Conservation (phyloP, 53 echinoderm and acorn worm species). For the Glandiceps talaboti region DNA sequence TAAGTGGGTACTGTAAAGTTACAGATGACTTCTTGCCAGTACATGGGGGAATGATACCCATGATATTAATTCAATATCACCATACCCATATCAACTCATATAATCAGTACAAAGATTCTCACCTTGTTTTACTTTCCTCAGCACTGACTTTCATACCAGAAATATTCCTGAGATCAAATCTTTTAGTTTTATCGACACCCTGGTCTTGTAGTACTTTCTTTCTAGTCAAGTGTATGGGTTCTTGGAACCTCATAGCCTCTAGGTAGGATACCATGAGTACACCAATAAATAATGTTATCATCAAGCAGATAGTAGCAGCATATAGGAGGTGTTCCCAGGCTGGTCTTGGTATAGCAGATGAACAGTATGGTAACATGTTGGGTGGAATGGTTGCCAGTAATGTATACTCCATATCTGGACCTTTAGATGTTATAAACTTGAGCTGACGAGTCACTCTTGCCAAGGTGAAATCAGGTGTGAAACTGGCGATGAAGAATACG, state of each 20-base stretch:
- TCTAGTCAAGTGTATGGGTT: conserved; percentile 24
- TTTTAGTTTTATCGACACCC: conserved; percentile 40
- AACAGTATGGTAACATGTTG: conserved; percentile 71
- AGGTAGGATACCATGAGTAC: conserved; percentile 84
- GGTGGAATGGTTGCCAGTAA: conserved; percentile 88
- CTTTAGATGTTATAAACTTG: conserved; percentile 54
- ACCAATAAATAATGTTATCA: conserved; percentile 84
- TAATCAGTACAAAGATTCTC: neutral
- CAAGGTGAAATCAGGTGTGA: conserved; percentile 92
- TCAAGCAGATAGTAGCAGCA: conserved; percentile 54
- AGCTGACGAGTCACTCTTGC: conserved; percentile 70
- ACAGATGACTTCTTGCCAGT: too few relatives aligned
- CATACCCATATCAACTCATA: too few relatives aligned
- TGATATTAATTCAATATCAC: too few relatives aligned
- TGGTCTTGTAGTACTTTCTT: conserved; percentile 14
- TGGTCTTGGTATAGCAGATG: conserved; percentile 85
- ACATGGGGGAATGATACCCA: too few relatives aligned
- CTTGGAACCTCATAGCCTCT: conserved; percentile 72
- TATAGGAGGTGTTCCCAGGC: conserved; percentile 87
- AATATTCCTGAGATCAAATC: conserved; percentile 74
- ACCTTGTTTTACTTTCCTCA: neutral
- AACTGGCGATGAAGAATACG: conserved; percentile 29
- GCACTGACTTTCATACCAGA: conserved; percentile 1
- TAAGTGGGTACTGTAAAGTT: too few relatives aligned
- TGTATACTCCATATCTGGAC: conserved; percentile 75